These are phyloP conservation scores for Upupa epops DNA, from an alignment of 2,113 vertebrate species.

Conservation along the genomic window DNA sequence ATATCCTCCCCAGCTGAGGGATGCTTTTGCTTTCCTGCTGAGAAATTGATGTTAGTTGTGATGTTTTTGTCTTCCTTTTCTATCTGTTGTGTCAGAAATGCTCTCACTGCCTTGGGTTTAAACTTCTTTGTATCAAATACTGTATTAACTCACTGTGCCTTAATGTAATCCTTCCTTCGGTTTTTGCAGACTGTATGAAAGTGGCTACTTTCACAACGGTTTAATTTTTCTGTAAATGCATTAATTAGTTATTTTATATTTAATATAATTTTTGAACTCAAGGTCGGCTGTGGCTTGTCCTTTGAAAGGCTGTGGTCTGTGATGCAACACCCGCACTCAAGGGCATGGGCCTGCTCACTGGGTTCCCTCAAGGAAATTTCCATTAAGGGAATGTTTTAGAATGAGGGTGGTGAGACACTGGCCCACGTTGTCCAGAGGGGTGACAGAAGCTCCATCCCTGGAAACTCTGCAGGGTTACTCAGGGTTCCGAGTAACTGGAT, in stretches of 20 bases:
- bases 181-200: constrained; percentile 68
- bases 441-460: too few species aligned
- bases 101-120: constrained; percentile 47
- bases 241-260: constrained; percentile 73
- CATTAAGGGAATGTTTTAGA: too few species aligned
- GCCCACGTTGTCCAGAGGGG: too few species aligned
- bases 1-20: background rate
- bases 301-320: background rate
- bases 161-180: constrained; percentile 73
- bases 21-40: background rate
- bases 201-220: constrained; percentile 36
- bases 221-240: constrained; percentile 72
- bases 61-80: background rate
- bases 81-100: background rate
- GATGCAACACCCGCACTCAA: background rate
- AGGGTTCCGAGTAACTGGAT: too few species aligned
- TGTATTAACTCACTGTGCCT: constrained; percentile 74
- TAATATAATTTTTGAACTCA: constrained; percentile 70
- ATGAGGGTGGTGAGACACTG: too few species aligned
- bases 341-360: too few species aligned
- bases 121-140: constrained; percentile 51
- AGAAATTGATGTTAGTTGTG: background rate
- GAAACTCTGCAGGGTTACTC: too few species aligned
- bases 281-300: constrained; percentile 27
- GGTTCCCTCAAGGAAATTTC: too few species aligned